Evolutionary conservation across 1,140 invertebrate species (phyloP), one percentile per base, ranked within the genome.

Genomic region (Aradophagus sp.): DNA sequence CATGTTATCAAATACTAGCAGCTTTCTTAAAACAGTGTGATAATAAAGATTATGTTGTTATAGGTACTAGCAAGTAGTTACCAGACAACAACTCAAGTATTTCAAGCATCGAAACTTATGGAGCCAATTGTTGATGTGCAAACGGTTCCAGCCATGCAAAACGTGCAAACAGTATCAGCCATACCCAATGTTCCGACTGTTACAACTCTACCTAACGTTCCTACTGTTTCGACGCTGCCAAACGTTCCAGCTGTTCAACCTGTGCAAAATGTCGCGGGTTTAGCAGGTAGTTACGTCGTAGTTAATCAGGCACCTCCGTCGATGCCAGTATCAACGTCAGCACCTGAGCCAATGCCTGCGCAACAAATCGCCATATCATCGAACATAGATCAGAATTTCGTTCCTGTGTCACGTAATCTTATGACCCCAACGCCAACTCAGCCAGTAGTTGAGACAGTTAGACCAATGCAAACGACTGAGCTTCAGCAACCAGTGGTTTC

Each of bases 41-140:
- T n/a, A n/a, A n/a, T n/a, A n/a, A n/a, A n/a, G n/a, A n/a, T n/a
- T n/a, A n/a, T n/a, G n/a, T n/a, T n/a, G n/a, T n/a, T n/a, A n/a
- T 27, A 92, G 34, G 91, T 93, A 7, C 82, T 93, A 5, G 91
- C 91, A 17, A 93, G 91, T 71, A 93, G 92, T 79, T 93, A 93
- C 79, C 91, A 92, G 31, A 93, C 91, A 0, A 92, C 93, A 3
- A 94, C 93, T 0, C 93, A 94, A 85, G 91, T 92, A 23, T 92
- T 92, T 77, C 92, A 93, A 86, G 91, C 92, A 0, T 92, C 92
- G 58, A 94, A 93, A 81, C 62, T 84, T 0, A 90, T 93, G 80
- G 91, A 93, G 76, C 92, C 92, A 0, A 89, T 93, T 50, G 89
- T 93, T 1, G 92, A 93, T 78, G 88, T 92, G 15, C 89, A 90